Base-by-base conservation (phyloP, 2,888 invertebrate species). In the Drosophila koepferae region DNA sequence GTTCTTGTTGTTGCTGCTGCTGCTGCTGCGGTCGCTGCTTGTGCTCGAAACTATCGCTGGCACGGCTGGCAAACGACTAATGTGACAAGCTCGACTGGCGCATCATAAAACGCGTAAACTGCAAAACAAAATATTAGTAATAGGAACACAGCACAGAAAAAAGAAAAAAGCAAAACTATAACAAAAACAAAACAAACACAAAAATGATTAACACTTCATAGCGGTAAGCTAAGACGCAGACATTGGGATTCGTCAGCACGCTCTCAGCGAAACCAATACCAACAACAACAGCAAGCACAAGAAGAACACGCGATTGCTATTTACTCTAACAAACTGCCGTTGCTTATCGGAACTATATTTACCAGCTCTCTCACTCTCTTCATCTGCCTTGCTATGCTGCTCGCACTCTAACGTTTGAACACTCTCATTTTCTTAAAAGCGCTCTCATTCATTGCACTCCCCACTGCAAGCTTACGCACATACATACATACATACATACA, bases 161-260 rank as follows among this genome's bases (percentile, higher is more conserved):
- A 9, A 1, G n/a, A n/a, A 2, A 16, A 6, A 5, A 38, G 14
- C 12, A 38, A 4, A 38, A 14, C 38, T 12, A 36, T 10, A 38
- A 14, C 38, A 38, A 38, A 4, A 40, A 40, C 2, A 40, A 40
- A 40, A 20, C 20, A 20, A 20, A 20, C 16, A 6, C 3, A 28
- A 49, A 14, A 44, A 28, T 44, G 41, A 74, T 74, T 77, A 78
- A 58, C 78, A 77, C 69, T 56, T 62, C 41, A 23, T 16, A 34
- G 49, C 44, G 43, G 14, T 56, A 31, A 43, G 20, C 49, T 20
- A 71, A 62, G 41, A 61, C 40, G 41, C 60, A 18, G 44, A n/a
- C 49, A 31, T 5, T 9, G 38, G 38, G n/a, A 14, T 38, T 34
- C 38, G 44, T 5, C n/a, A 16, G 28, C 28, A 4, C 46, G 46